Conservation (phyloP, 1,140 invertebrate species). For the Propsilocerus akamusi region DNA sequence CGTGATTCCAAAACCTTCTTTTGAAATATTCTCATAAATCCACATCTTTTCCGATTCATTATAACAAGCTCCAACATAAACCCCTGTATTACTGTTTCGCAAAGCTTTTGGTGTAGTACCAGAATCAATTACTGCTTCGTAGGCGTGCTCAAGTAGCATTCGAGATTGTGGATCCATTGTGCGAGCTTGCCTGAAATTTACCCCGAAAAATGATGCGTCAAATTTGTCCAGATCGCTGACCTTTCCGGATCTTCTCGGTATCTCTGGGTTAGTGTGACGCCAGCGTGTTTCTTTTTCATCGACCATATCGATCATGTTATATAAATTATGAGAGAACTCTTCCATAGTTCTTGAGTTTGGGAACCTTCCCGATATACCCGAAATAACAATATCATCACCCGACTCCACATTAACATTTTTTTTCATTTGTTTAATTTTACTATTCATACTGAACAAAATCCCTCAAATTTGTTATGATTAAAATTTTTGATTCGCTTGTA, state of each 20-base stretch:
- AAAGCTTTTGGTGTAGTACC: conserved; percentile 27
- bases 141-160: conserved; percentile 28
- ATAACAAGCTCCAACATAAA: conserved; percentile 55
- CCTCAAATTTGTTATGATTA: no score
- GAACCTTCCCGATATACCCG: conserved; percentile 61
- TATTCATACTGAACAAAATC: no score
- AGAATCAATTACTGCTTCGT: conserved; percentile 25
- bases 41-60: conserved; percentile 53
- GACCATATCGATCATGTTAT: conserved; percentile 61
- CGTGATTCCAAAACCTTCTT: conserved; percentile 40
- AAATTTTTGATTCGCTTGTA: no score
- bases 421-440: no score
- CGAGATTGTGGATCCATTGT: conserved; percentile 32
- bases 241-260: conserved; percentile 53
- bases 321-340: conserved; percentile 62
- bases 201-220: conserved; percentile 34
- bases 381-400: conserved; percentile 66
- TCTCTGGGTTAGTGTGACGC: conserved; percentile 41
- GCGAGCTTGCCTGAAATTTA: conserved; percentile 28
- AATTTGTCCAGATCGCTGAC: conserved; percentile 30
- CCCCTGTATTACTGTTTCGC: conserved; percentile 51
- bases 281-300: conserved; percentile 56
- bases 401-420: no score
- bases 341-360: conserved; percentile 66
- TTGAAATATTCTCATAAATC: conserved; percentile 44